Base-by-base conservation (phyloP, 2,113 vertebrate species). In the Clarias gariepinus region DNA sequence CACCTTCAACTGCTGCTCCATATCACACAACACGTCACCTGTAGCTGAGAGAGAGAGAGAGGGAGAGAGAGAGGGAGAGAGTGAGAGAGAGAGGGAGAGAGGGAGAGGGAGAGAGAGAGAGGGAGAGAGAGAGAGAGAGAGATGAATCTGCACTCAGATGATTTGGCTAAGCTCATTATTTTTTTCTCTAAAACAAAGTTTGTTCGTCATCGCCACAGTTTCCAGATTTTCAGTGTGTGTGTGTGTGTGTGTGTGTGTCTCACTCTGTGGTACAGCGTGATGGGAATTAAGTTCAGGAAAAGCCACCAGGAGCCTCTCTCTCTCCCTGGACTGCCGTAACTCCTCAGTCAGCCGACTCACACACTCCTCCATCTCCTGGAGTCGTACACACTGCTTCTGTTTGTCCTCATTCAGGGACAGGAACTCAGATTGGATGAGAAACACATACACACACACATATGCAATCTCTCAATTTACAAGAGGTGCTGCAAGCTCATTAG, bases 1-100 rank as follows among this genome's bases (percentile, higher is more conserved):
- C 83, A 96, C 96, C 87, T 95, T 93, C 3, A 98, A 41, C 91
- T 99, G 98, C 79, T 93, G 95, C 92, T 97, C 95, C 97, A 99
- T 98, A 89, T 99, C 97, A 36, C 95, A 90, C 0, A 92, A 84
- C 61, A 98, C 66, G 25, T 95, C 93, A 36, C 97, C 96, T 0
- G 95, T 97, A 93, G 94, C 98, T 99, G 90, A 68, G 89, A 63
- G 57, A 64, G 28, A 77, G 53, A 78, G n/a, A n/a, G n/a, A n/a
- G n/a, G n/a, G n/a, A n/a, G n/a, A n/a, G n/a, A n/a, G n/a, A n/a
- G n/a, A n/a, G n/a, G n/a, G n/a, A n/a, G n/a, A n/a, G n/a, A n/a
- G n/a, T n/a, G n/a, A n/a, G n/a, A n/a, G n/a, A n/a, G n/a, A n/a
- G n/a, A n/a, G n/a, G n/a, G n/a, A n/a, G n/a, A n/a, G n/a, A n/a